A percentile compares a stretch with the other conserved stretches of the same genome.
These are phyloP conservation scores for Stenopsyche tienmushanensis DNA, from an alignment of 1,140 invertebrate species.

Conservation along the genomic window DNA sequence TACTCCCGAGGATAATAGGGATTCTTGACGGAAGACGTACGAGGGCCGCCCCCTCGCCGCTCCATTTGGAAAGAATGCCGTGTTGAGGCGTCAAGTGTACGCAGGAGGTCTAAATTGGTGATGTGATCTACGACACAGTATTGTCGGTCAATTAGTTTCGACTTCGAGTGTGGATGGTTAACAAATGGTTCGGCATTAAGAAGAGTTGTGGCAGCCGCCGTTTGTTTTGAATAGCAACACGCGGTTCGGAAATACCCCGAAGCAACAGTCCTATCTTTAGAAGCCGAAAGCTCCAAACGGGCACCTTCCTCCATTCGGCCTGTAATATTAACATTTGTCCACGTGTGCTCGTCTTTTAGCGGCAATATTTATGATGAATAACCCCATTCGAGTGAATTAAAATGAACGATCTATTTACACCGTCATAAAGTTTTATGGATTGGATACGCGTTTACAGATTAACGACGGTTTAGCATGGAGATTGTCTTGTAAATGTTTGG, in stretches of 20 bases:
- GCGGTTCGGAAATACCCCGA: neutral
- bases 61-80: neutral
- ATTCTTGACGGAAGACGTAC: neutral
- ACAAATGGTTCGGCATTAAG: neutral
- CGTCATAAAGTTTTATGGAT: neutral
- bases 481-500: no score
- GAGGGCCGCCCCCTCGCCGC: neutral
- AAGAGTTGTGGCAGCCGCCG: neutral
- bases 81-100: neutral
- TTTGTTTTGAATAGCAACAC: conserved; percentile 4
- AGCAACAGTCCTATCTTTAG: neutral
- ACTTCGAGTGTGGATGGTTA: neutral
- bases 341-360: neutral
- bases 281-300: neutral
- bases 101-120: neutral
- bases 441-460: neutral
- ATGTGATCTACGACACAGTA: conserved; percentile 9
- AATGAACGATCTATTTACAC: neutral
- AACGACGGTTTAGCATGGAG: no score
- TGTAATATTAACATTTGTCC: neutral
- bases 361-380: conserved; percentile 1
- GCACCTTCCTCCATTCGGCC: no score
- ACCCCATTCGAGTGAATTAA: neutral
- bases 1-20: no score
- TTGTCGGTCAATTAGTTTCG: conserved; percentile 16